These are phyloP conservation scores for Neodiprion virginianus DNA, from an alignment of 1,140 invertebrate species.

Conservation along the genomic window DNA sequence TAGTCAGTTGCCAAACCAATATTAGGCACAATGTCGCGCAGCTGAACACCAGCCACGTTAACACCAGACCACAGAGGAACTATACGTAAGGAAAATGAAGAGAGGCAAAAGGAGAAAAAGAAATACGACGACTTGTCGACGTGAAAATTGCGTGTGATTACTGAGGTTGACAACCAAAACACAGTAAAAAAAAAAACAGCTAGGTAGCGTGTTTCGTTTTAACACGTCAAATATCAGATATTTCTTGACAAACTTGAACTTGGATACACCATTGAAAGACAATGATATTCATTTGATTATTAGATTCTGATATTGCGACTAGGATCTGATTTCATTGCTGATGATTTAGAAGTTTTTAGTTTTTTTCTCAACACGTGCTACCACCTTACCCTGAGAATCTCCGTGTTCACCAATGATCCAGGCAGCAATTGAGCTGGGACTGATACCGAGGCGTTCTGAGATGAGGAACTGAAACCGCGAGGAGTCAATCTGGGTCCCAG, in stretches of 20 bases:
- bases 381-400: conserved; percentile 64
- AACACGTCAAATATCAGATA: too few relatives aligned
- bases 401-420: conserved; percentile 74
- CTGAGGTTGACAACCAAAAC: too few relatives aligned
- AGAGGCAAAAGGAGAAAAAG: not conserved
- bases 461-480: conserved; percentile 69
- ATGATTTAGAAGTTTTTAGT: not conserved
- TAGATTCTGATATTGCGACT: not conserved
- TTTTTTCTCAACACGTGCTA: not conserved
- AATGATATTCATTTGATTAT: conserved; percentile 18
- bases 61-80: conserved; percentile 74
- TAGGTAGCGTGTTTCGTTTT: too few relatives aligned
- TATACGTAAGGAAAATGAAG: conserved; percentile 37
- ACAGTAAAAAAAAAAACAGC: too few relatives aligned
- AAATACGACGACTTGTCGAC: too few relatives aligned
- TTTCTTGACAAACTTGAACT: too few relatives aligned
- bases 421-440: conserved; percentile 64
- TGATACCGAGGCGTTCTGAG: conserved; percentile 65
- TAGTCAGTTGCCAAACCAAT: conserved; percentile 63
- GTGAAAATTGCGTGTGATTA: too few relatives aligned
- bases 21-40: conserved; percentile 64
- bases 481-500: conserved; percentile 70
- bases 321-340: not conserved
- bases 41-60: conserved; percentile 68
- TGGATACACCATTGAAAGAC: too few relatives aligned